Conservation (phyloP, 2,113 vertebrate species). For the Hoplias malabaricus region DNA sequence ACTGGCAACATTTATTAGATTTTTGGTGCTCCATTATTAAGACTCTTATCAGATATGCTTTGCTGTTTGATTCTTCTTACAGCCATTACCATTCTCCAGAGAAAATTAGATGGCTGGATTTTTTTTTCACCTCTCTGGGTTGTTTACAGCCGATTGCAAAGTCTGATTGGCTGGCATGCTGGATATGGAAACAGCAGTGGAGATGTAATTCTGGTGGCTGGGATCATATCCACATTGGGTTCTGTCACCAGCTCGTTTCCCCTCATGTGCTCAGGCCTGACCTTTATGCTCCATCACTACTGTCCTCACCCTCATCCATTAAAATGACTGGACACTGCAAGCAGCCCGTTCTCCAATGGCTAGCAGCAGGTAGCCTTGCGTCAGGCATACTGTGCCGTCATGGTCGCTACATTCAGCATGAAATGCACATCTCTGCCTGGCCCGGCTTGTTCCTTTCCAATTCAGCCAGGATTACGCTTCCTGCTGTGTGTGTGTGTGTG, state of each 20-base stretch:
- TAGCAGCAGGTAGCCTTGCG: slow-evolving; percentile 36
- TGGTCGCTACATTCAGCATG: slow-evolving; percentile 43
- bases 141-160: slow-evolving; percentile 31
- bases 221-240: not conserved
- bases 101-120: slow-evolving; percentile 4
- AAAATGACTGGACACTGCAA: slow-evolving; percentile 26
- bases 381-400: slow-evolving; percentile 38
- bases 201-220: not conserved
- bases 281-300: slow-evolving; percentile 48
- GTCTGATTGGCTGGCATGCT: not conserved
- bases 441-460: slow-evolving; percentile 19
- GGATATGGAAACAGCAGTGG: not conserved
- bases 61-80: slow-evolving; percentile 9
- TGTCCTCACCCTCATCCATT: slow-evolving; percentile 51
- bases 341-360: slow-evolving; percentile 34
- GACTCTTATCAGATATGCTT: slow-evolving; percentile 9
- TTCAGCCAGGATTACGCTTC: slow-evolving; percentile 47
- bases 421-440: slow-evolving; percentile 35
- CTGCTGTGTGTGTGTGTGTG: slow-evolving; percentile 14
- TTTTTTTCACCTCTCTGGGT: slow-evolving; percentile 26
- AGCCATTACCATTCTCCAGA: slow-evolving; percentile 7
- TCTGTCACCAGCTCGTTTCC: slow-evolving; percentile 39
- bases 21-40: not conserved
- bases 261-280: slow-evolving; percentile 28
- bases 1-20: slow-evolving; percentile 25